A percentile compares a stretch with the other conserved stretches of the same genome.
Evolutionary conservation across 2,113 vertebrate genomes (phyloP).

Genomic region (Epinephelus moara): DNA sequence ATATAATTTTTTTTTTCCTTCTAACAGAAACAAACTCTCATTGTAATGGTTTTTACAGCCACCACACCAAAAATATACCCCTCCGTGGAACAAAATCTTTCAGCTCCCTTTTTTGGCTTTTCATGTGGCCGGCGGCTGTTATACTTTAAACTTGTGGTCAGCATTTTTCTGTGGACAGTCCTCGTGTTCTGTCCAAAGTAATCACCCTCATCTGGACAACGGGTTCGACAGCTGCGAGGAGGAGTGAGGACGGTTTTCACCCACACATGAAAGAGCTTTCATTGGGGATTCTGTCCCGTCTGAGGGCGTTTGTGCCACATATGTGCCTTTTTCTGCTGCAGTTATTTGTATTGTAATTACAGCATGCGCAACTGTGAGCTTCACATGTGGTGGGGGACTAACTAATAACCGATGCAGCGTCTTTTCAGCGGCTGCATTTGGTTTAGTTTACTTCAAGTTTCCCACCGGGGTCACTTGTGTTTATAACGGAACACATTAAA

Average conservation of each 20-base stretch:
- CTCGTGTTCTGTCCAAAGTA: slow-evolving; percentile 77
- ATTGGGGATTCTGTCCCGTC: slow-evolving; percentile 45
- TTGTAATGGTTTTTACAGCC: slow-evolving; percentile 78
- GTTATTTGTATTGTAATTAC: slow-evolving; percentile 70
- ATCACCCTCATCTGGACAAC: slow-evolving; percentile 74
- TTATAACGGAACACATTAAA: slow-evolving; percentile 48
- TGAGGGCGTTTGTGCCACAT: slow-evolving; percentile 54
- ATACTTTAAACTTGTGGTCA: slow-evolving; percentile 77
- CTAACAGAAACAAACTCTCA: slow-evolving; percentile 70
- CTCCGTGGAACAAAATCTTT: slow-evolving; percentile 69
- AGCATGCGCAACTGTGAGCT: slow-evolving; percentile 58
- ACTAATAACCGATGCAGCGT: slow-evolving; percentile 65
- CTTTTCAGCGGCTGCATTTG: slow-evolving; percentile 43
- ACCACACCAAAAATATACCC: slow-evolving; percentile 70
- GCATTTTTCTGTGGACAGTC: slow-evolving; percentile 73
- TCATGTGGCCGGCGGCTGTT: slow-evolving; percentile 78
- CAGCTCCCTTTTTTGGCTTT: slow-evolving; percentile 64
- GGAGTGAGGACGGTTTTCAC: slow-evolving; percentile 43
- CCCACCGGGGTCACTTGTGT: slow-evolving; percentile 43
- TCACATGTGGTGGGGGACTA: slow-evolving; percentile 63
- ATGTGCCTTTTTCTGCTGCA: slow-evolving; percentile 55
- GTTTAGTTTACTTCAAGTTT: slow-evolving; percentile 43
- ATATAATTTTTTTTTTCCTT: slow-evolving; percentile 54
- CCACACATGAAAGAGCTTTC: slow-evolving; percentile 58
- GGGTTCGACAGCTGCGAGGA: slow-evolving; percentile 67